These are phyloP conservation scores for Reticulitermes lucifugus DNA, from an alignment of 2,888 invertebrate species.

Conservation along the genomic window DNA sequence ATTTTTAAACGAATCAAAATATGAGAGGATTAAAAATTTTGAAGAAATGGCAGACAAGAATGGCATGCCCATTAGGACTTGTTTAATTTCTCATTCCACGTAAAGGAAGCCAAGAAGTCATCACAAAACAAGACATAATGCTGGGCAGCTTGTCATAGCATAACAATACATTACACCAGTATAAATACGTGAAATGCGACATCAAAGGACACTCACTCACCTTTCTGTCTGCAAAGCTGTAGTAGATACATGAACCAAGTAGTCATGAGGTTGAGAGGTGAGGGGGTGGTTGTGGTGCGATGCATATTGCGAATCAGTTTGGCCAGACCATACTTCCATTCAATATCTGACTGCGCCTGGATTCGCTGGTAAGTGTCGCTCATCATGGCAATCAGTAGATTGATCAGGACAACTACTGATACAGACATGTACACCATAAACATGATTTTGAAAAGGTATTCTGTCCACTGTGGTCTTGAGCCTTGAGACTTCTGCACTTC, in stretches of 20 bases:
- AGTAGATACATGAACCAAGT: conserved; percentile 91
- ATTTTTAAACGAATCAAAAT: too few species aligned
- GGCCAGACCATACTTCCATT: conserved; percentile 99
- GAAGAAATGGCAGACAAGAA: too few species aligned
- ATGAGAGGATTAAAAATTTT: too few species aligned
- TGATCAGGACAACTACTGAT: conserved; percentile 97
- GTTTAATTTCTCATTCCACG: too few species aligned
- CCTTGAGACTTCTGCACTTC: conserved; percentile 75
- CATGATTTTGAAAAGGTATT: conserved; percentile 82
- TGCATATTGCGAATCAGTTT: conserved; percentile 99
- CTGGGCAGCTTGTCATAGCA: too few species aligned
- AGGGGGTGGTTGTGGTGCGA: conserved; percentile 95
- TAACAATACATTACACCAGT: too few species aligned
- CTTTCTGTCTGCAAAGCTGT: conserved; percentile 76
- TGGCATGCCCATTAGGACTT: too few species aligned
- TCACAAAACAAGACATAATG: too few species aligned
- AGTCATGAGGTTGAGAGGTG: conserved; percentile 96
- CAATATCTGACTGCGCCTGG: conserved; percentile 99
- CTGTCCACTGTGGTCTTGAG: conserved; percentile 81
- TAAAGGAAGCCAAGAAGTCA: too few species aligned
- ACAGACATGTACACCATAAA: conserved; percentile 99
- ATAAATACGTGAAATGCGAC: too few species aligned
- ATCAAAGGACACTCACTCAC: conserved; percentile 55
- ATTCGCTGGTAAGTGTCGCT: conserved; percentile 99
- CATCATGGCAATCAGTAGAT: conserved; percentile 99